A percentile compares a stretch with the other conserved stretches of the same genome.
These are phyloP conservation scores for Balaeniceps rex DNA, from an alignment of 2,113 vertebrate species.

Conservation along the genomic window DNA sequence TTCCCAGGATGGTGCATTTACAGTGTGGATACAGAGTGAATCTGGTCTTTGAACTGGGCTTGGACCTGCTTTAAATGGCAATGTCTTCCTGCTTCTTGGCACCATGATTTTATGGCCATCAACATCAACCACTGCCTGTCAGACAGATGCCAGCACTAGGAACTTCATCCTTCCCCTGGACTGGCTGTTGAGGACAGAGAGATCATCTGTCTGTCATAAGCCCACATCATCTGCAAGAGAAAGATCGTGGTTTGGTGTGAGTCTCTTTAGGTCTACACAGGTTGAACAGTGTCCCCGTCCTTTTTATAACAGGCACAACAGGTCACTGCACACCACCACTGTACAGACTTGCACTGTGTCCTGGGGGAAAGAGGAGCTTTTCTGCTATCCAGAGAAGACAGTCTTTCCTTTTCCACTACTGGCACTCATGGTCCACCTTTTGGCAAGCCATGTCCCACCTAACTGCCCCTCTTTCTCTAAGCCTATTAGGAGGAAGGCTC, in stretches of 20 bases:
- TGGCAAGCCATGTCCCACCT: neutral
- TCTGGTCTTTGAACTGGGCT: neutral
- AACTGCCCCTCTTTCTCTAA: neutral
- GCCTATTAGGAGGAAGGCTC: neutral
- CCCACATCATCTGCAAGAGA: neutral
- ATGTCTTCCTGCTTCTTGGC: neutral
- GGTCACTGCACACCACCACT: neutral
- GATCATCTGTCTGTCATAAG: neutral
- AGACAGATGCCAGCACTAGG: neutral
- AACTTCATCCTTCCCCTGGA: neutral
- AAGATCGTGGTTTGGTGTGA: accelerated
- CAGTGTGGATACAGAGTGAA: neutral
- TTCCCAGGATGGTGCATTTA: neutral
- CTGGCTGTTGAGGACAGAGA: neutral
- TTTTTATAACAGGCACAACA: neutral
- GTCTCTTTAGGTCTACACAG: neutral
- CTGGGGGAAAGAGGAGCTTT: neutral
- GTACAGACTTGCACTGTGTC: neutral
- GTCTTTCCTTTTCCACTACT: neutral
- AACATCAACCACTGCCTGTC: neutral
- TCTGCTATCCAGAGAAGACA: neutral
- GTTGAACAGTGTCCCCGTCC: neutral
- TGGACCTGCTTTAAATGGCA: neutral
- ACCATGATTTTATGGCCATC: neutral
- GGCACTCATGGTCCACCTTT: neutral